Conservation (phyloP, 2,113 vertebrate genomes). For the Cyphomyrus discorhynchus region DNA sequence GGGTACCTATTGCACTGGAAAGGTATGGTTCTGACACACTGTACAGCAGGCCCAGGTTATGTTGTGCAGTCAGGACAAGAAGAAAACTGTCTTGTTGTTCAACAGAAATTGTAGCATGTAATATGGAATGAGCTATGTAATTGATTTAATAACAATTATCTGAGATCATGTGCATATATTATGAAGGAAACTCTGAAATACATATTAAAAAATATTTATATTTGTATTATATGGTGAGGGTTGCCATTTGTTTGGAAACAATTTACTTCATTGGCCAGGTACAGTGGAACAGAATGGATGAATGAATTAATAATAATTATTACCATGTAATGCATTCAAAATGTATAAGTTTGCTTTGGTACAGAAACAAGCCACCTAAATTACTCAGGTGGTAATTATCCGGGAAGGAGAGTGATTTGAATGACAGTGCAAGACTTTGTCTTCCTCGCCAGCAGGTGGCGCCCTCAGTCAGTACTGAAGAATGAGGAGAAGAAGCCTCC, state of each 20-base stretch:
- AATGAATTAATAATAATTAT: not conserved
- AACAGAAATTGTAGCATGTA: not conserved
- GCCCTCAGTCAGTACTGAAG: conserved; percentile 51
- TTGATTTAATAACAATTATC: not conserved
- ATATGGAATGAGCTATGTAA: not conserved
- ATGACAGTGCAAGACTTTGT: not conserved
- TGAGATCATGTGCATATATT: not conserved
- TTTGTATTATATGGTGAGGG: not conserved
- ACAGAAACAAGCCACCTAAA: not conserved
- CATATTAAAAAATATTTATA: not conserved
- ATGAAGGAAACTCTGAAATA: not conserved
- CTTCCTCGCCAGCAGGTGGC: not conserved
- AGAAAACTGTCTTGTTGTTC: not conserved
- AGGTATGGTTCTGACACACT: not conserved
- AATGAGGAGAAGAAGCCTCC: conserved; percentile 57
- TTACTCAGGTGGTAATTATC: not conserved
- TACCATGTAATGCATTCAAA: not conserved
- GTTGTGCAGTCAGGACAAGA: not conserved
- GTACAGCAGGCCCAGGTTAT: not conserved
- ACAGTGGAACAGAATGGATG: not conserved
- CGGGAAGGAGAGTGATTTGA: not conserved
- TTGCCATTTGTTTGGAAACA: not conserved
- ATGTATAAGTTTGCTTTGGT: not conserved
- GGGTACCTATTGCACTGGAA: not conserved
- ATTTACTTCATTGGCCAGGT: not conserved